Evolutionary conservation across 2,113 vertebrate species (phyloP), one percentile per base, ranked within the genome.

Genomic region (Anarhynchus alexandrinus): DNA sequence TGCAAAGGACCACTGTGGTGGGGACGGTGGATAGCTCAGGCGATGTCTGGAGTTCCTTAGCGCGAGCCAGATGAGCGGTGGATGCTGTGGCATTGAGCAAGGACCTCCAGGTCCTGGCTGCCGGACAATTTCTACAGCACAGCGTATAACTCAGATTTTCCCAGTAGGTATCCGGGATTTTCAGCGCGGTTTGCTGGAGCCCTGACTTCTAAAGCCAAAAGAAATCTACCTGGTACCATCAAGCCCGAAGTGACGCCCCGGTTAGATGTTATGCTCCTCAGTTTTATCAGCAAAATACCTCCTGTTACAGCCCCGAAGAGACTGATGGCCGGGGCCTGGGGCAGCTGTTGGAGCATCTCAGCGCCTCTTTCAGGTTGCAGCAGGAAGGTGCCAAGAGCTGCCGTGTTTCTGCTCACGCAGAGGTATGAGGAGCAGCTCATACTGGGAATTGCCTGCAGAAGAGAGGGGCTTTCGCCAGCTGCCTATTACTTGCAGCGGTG

Each of bases 121-220:
- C 61, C 51, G 10, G 40, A 32, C 23, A 29, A 12, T n/a, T 58
- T 25, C 49, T 15, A 0, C 62, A 71, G 45, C 26, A 11, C 47
- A 27, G 30, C 0, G 0, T 12, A 5, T 30, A 58, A 67, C 34
- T 55, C 2, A 1, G 7, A 13, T 62, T 58, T 62, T 59, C 65
- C 52, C 29, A 3, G 29, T 5, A 12, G 3, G 27, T 4, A 19
- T 71, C 79, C 62, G 25, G 22, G 45, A 34, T 62, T 72, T 45
- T 47, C 70, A 42, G 49, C 0, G 2, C 84, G 16, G 38, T 59
- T 43, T 70, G 55, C 47, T 69, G 76, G 34, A 52, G 10, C 29
- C 29, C 21, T 61, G 58, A 27, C 49, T 64, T 45, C 42, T 40
- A 43, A 70, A 51, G 42, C 71, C 67, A 49, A 11, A 45, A 14